Percentiles rank a stretch among this genome's conserved stretches.
phyloP scores from a whole-genome alignment of 2,888 invertebrate species.

The Pterostichus niger region DNA sequence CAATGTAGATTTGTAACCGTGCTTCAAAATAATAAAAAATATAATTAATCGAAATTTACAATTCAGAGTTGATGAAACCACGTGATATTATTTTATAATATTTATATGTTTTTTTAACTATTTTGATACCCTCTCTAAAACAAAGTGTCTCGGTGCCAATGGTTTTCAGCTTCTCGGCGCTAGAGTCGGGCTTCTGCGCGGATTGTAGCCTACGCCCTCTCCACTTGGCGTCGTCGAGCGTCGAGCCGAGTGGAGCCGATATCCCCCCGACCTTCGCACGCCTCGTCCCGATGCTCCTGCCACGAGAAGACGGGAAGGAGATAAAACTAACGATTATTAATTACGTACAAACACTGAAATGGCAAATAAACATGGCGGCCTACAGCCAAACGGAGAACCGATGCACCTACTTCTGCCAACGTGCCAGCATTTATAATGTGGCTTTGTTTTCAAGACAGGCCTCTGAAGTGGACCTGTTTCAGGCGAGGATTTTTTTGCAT shows the following conservation, averaged over 20 bases:
- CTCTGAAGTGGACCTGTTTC: conserved; percentile 5
- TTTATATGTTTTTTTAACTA: not conserved
- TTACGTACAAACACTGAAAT: conserved; percentile 62
- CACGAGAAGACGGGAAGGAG: conserved; percentile 52
- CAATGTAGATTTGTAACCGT: no score
- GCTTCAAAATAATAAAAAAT: no score
- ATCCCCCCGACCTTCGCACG: not conserved
- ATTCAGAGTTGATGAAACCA: no score
- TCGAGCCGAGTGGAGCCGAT: conserved; percentile 30
- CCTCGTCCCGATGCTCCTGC: conserved; percentile 34
- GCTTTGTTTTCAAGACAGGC: not conserved
- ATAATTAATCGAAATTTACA: no score
- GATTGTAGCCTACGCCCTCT: conserved; percentile 12
- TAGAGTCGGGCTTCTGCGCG: conserved; percentile 34
- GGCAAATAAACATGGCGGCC: conserved; percentile 63
- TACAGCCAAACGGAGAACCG: conserved; percentile 34
- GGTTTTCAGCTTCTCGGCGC: not conserved
- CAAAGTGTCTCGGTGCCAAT: not conserved
- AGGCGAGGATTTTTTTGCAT: no score
- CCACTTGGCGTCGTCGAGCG: conserved; percentile 40
- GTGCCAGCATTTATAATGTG: not conserved
- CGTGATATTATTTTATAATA: not conserved
- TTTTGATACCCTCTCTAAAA: not conserved
- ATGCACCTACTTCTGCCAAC: conserved; percentile 28
- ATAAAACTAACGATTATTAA: conserved; percentile 65